Evolutionary conservation across 2,888 invertebrate genomes (phyloP), one percentile per base, ranked within the genome.

Genomic region (Dasypogon diadema): DNA sequence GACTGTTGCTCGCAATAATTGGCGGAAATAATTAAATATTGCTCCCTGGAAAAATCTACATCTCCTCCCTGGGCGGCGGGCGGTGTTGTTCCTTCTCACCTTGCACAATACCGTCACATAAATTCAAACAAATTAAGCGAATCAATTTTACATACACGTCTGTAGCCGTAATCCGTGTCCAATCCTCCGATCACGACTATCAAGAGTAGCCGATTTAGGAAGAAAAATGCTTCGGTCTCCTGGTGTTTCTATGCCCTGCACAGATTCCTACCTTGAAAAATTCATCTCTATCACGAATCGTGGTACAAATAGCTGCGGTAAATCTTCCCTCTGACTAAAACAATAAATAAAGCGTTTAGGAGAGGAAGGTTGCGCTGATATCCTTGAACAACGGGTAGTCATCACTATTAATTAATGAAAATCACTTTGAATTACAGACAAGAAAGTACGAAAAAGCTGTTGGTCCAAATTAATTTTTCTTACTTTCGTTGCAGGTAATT

Each of bases 401-500:
- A 70, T 70, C 37, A 70, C 70, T 70, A 70, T 70, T 70, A 70
- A 70, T 70, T 70, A 70, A 70, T 34, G 70, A 37, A 70, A 70
- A 70, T 70, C 70, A 70, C 70, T 70, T 70, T 70, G 70, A 51
- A 70, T 70, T 70, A 70, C 26, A 54, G 51, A 51, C 56, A 56
- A 56, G 56, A 30, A 26, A 54, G 70, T 54, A 22, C 54, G 24
- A 34, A 46, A 30, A 37, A 70, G 70, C 70, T 70, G 51, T 70
- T 70, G 70, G 70, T 70, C 34, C 54, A 54, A 70, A 70, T 70
- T 70, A 70, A 70, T 70, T 70, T 70, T 70, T 70, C 70, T 70
- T 70, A 51, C 54, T 70, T 70, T 70, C 54, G 70, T 70, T 70
- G 51, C 70, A 70, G 70, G 70, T 70, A 70, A 70, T 70, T 70